Evolutionary conservation across 2,888 invertebrate genomes (phyloP).

Genomic region (Rhagophthalmus giganteus): DNA sequence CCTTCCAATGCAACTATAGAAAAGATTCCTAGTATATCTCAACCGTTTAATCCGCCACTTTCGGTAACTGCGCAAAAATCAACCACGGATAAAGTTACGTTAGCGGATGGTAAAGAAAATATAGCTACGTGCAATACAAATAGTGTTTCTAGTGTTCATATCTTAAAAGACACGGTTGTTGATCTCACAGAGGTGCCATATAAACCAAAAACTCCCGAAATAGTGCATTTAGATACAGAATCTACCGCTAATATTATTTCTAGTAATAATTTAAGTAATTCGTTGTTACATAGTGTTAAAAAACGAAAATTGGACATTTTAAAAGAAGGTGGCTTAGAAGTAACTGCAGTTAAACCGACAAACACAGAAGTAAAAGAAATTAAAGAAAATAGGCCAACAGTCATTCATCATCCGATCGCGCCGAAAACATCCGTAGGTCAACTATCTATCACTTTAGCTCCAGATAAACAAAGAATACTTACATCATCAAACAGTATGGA

Average conservation of each 20-base stretch:
- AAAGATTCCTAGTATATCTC: neutral
- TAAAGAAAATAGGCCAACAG: constrained; percentile 48
- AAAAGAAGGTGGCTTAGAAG: constrained; percentile 74
- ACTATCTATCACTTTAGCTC: constrained; percentile 32
- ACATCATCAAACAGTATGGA: constrained; percentile 7
- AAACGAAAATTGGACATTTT: constrained; percentile 74
- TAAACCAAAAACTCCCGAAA: constrained; percentile 64
- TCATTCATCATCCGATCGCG: constrained; percentile 43
- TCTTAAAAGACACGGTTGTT: constrained; percentile 25
- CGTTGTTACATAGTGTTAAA: constrained; percentile 60
- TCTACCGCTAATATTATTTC: constrained; percentile 34
- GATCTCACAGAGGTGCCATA: constrained; percentile 59
- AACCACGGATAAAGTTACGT: constrained; percentile 5
- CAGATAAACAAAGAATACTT: constrained; percentile 23
- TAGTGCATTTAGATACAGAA: constrained; percentile 62
- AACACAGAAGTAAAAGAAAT: constrained; percentile 11
- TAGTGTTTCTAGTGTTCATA: constrained; percentile 27
- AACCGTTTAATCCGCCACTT: neutral
- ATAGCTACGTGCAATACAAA: constrained; percentile 55
- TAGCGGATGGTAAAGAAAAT: constrained; percentile 60
- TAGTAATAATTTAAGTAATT: constrained; percentile 34
- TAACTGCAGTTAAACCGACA: constrained; percentile 57
- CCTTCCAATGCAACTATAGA: constrained; percentile 1
- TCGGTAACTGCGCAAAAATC: constrained; percentile 4
- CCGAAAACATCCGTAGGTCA: constrained; percentile 28